These are phyloP conservation scores for Rhinolophus ferrumequinum DNA, from an alignment of 2,113 vertebrate species.

Conservation along the genomic window DNA sequence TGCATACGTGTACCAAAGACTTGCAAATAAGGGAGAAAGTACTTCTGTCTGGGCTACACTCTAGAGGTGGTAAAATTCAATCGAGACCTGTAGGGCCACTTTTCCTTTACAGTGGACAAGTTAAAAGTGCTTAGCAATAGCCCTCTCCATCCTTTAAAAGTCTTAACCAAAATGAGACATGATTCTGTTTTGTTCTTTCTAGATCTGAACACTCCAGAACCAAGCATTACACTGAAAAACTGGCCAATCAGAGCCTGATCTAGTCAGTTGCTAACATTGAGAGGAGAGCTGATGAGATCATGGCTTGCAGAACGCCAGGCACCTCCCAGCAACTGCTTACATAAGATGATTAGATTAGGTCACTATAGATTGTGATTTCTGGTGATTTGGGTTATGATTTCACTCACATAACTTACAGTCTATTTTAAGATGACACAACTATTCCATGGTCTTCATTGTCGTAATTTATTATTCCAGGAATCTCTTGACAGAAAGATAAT, in stretches of 20 bases:
- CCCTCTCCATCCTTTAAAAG: background rate
- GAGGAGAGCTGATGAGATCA: background rate
- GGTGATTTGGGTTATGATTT: background rate
- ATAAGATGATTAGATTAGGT: background rate
- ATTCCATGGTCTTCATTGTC: background rate
- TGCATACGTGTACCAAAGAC: background rate
- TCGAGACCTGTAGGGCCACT: background rate
- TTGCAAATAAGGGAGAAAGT: background rate
- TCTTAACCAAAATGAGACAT: background rate
- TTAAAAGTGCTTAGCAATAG: background rate
- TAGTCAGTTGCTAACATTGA: background rate
- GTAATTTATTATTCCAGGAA: background rate
- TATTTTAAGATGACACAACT: background rate
- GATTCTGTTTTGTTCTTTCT: background rate
- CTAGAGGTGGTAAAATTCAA: background rate
- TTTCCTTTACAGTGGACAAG: background rate
- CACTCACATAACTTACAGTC: background rate
- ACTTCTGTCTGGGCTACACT: background rate
- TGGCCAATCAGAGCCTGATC: background rate
- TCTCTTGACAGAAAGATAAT: background rate
- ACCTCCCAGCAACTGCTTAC: background rate
- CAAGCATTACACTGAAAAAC: background rate
- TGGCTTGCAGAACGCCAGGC: rapidly evolving
- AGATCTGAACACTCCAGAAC: background rate
- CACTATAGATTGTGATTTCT: background rate